Evolutionary conservation across 2,888 invertebrate species (phyloP).

Genomic region (Lepidochrysops patricia): DNA sequence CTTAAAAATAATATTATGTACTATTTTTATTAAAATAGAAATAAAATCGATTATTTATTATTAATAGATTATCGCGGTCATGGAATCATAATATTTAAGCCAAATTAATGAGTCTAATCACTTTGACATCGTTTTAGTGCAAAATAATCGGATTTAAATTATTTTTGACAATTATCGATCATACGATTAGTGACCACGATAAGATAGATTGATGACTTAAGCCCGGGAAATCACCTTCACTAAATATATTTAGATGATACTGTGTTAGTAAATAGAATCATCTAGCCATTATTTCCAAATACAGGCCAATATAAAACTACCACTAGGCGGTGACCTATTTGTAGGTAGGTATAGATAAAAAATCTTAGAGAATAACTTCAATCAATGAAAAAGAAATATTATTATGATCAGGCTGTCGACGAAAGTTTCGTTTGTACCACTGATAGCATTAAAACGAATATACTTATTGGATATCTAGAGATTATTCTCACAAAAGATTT

Average conservation of each 20-base stretch:
- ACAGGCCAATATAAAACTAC: neutral
- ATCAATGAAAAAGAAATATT: no score
- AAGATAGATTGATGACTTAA: slow-evolving; percentile 18
- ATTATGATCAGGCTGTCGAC: no score
- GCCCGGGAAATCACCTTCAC: neutral
- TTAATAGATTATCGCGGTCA: neutral
- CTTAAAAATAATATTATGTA: no score
- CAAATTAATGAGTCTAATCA: slow-evolving; percentile 28
- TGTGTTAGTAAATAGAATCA: neutral
- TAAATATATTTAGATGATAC: neutral
- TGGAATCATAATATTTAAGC: slow-evolving; percentile 26
- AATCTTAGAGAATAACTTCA: no score
- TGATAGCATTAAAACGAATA: no score
- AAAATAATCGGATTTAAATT: slow-evolving; percentile 42
- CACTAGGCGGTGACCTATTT: no score
- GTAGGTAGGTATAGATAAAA: no score
- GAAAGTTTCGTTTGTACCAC: no score
- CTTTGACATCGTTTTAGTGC: slow-evolving; percentile 33
- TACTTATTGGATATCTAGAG: no score
- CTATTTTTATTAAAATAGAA: no score
- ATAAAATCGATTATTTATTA: neutral
- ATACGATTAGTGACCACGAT: slow-evolving; percentile 20
- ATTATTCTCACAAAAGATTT: no score
- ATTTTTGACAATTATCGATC: slow-evolving; percentile 48
- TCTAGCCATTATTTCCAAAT: neutral